phyloP scores from a whole-genome alignment of 2,888 invertebrate species.

The Eledona agricola region DNA sequence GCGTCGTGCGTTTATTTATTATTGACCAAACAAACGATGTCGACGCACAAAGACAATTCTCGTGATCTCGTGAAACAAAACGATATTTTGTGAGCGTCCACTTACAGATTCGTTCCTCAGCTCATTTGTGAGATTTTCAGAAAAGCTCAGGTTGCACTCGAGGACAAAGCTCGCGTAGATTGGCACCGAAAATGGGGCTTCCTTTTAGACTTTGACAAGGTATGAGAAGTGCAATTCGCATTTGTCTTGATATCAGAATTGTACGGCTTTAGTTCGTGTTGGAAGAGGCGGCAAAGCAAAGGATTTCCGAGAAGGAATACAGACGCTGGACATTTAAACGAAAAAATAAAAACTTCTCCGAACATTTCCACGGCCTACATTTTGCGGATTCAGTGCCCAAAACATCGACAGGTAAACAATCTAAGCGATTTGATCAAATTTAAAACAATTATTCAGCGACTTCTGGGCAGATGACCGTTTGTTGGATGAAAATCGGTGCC shows the following conservation, averaged over 20 bases:
- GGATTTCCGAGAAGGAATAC: slow-evolving; percentile 22
- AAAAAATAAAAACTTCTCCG: slow-evolving; percentile 19
- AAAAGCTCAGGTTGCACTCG: slow-evolving; percentile 50
- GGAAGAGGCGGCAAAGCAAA: slow-evolving; percentile 21
- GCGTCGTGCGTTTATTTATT: slow-evolving; percentile 8
- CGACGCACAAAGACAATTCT: slow-evolving; percentile 7
- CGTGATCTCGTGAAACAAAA: slow-evolving; percentile 18
- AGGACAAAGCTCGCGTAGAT: slow-evolving; percentile 45
- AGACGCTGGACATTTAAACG: slow-evolving; percentile 14
- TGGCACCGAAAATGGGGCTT: slow-evolving; percentile 54
- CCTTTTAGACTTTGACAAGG: slow-evolving; percentile 49
- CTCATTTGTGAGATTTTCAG: slow-evolving; percentile 41
- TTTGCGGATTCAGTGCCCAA: too few species aligned
- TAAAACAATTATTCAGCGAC: too few species aligned
- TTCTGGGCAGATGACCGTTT: too few species aligned
- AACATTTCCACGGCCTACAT: too few species aligned
- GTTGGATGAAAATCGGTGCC: too few species aligned
- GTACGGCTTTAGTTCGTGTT: slow-evolving; percentile 21
- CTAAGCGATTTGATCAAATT: too few species aligned
- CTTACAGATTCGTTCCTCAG: not conserved
- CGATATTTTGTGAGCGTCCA: slow-evolving; percentile 17
- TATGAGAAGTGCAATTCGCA: slow-evolving; percentile 36
- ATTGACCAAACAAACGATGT: slow-evolving; percentile 13
- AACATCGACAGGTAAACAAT: too few species aligned
- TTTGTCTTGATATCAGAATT: too few species aligned